These are phyloP conservation scores for Protophormia terraenovae DNA, from an alignment of 2,888 invertebrate species.

Conservation along the genomic window DNA sequence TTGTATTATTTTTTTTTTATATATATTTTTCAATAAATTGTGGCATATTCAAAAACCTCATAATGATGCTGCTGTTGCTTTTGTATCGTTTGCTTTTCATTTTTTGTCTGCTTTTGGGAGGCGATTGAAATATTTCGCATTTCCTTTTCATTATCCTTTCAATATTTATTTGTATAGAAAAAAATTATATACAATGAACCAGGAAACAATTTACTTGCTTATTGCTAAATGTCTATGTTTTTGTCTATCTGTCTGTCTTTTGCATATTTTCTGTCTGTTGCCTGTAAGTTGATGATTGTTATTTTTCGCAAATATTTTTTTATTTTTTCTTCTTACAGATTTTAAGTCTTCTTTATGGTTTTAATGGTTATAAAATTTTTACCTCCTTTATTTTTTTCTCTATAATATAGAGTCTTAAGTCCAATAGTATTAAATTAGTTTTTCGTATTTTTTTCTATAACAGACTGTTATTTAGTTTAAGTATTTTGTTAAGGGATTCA, in stretches of 20 bases:
- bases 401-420: not conserved
- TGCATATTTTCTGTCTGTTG: not conserved
- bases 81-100: not conserved
- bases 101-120: not conserved
- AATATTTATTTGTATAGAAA: not conserved
- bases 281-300: slow-evolving; percentile 14
- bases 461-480: not conserved
- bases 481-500: slow-evolving; percentile 1
- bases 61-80: slow-evolving; percentile 30
- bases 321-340: not conserved
- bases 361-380: slow-evolving; percentile 12
- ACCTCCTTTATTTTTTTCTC: not conserved
- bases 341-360: slow-evolving; percentile 2
- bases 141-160: slow-evolving; percentile 51
- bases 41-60: slow-evolving; percentile 42
- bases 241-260: slow-evolving; percentile 11
- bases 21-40: slow-evolving; percentile 28
- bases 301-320: not conserved
- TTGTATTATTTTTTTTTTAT: not conserved
- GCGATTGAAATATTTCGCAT: slow-evolving; percentile 57
- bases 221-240: slow-evolving; percentile 6
- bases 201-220: slow-evolving; percentile 51
- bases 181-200: not conserved
- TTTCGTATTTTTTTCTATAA: not conserved
- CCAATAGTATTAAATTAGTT: not conserved